Base-by-base conservation (phyloP, 2,113 vertebrate species). In the Argyrosomus japonicus region DNA sequence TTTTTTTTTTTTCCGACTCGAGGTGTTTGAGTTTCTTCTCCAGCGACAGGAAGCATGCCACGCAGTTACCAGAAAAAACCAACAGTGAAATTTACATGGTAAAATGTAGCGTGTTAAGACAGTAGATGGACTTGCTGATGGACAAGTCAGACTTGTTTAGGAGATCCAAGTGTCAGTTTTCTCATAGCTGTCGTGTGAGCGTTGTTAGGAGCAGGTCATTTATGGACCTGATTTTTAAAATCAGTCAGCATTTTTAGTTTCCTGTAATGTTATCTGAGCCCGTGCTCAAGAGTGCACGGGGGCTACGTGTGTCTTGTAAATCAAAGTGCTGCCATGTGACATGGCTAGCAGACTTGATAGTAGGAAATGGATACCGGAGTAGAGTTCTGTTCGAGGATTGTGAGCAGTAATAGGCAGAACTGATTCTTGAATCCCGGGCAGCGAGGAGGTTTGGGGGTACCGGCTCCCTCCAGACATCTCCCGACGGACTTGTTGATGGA, bases 111-210 rank as follows among this genome's bases (percentile, higher is more conserved):
- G 21, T 3, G 14, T 14, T 47, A 9, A 43, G 43, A 1, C 5
- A 45, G 36, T 45, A 2, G 0, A 13, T 68, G 61, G 78, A 78
- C 56, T 32, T 56, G 48, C 27, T 79, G 84, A 64, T 71, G 53
- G 78, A 84, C 84, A 82, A 70, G 70, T 77, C 57, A 5, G 67
- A 77, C 74, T 75, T 69, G 60, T 81, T 83, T 57, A 62, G 71
- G 56, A 75, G 69, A 81, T 75, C 65, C 25, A 63, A 40, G 45
- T 86, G 80, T 87, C 77, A 72, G 72, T 57, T 58, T 29, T 58
- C 40, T 47, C 13, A 27, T 61, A 29, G 11, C 29, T 56, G 18
- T 27, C 54, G 45, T 45, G 27, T 12, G 23, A 53, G 5, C 18
- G 14, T 51, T 51, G 27, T 72, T 36, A 3, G 13, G 21, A 43